These are phyloP conservation scores for Malacoraja senta DNA, from an alignment of 2,797 vertebrate species.

Conservation along the genomic window DNA sequence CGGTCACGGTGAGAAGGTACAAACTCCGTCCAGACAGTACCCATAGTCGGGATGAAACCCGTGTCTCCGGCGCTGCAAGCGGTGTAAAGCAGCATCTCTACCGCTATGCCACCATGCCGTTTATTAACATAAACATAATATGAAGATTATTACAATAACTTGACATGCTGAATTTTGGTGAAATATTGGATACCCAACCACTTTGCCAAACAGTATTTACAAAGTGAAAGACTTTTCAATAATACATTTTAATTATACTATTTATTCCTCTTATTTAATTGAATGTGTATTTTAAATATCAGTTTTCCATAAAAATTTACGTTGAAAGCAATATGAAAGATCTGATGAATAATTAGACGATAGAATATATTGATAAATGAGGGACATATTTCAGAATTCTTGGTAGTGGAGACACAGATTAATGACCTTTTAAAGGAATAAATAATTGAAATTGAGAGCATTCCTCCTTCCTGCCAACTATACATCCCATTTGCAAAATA, in stretches of 20 bases:
- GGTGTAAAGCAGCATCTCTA: no score
- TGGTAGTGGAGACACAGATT: neutral
- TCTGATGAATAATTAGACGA: neutral
- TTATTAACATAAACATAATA: constrained; percentile 36
- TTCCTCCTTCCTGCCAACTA: no score
- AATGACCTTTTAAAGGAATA: neutral
- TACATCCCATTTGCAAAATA: no score
- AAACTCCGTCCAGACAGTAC: no score
- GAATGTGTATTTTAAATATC: neutral
- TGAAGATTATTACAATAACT: constrained; percentile 16
- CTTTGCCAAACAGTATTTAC: neutral
- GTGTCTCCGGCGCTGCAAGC: no score
- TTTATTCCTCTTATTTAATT: neutral
- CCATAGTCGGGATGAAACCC: no score
- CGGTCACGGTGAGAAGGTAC: no score
- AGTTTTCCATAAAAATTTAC: neutral
- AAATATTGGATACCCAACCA: neutral
- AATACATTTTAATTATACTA: no score
- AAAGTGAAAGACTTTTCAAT: no score
- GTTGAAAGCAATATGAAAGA: neutral
- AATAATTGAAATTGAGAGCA: neutral
- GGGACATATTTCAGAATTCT: neutral
- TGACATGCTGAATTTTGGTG: neutral
- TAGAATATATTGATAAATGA: neutral
- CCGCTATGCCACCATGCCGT: no score